Evolutionary conservation across 2,888 invertebrate species (phyloP).

Genomic region (Cryptus armator): DNA sequence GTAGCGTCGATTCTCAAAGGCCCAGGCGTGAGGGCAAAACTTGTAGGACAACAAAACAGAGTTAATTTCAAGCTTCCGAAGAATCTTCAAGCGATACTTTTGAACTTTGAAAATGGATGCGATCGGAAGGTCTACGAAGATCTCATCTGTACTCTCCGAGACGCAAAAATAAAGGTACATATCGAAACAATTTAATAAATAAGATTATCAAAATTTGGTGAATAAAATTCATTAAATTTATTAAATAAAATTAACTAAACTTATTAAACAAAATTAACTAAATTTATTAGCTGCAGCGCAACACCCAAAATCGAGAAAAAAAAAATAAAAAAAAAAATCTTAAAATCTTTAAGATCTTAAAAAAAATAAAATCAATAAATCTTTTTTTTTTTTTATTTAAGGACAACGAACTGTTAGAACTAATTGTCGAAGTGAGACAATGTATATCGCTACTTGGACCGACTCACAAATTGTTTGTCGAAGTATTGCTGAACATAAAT

Average conservation of each 20-base stretch:
- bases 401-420: slow-evolving; percentile 87
- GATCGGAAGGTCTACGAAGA: slow-evolving; percentile 86
- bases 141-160: slow-evolving; percentile 86
- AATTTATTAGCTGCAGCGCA: no score
- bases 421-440: slow-evolving; percentile 87
- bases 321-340: background rate
- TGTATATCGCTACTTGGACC: slow-evolving; percentile 87
- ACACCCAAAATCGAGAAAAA: background rate
- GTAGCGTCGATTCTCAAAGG: slow-evolving; percentile 81
- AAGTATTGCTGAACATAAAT: slow-evolving; percentile 87
- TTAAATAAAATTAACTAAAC: no score
- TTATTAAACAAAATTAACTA: no score
- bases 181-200: background rate
- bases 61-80: slow-evolving; percentile 86
- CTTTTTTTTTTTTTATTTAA: slow-evolving; percentile 72
- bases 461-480: slow-evolving; percentile 87
- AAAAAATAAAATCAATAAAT: background rate
- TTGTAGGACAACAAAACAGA: slow-evolving; percentile 75
- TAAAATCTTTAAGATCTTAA: no score
- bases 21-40: slow-evolving; percentile 77
- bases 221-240: no score
- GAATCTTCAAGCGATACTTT: slow-evolving; percentile 85
- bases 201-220: no score
- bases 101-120: slow-evolving; percentile 83
- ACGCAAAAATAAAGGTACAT: slow-evolving; percentile 85